Conservation (phyloP, 2,888 invertebrate species). For the Cancer borealis region DNA sequence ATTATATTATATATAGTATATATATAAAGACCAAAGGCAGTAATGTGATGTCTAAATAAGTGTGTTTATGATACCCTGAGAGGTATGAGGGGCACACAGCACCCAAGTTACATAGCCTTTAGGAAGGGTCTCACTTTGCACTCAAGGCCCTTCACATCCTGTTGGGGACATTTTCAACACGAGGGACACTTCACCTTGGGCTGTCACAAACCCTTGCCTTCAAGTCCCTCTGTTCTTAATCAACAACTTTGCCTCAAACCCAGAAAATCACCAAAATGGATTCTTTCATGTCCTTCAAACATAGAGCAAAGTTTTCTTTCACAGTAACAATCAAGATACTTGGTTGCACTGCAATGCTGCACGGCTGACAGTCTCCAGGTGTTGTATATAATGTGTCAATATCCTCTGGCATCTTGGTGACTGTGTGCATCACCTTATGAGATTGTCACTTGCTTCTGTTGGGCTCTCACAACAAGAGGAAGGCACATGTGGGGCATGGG, state of each 20-base stretch:
- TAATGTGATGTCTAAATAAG: slow-evolving; percentile 70
- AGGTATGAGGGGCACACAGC: slow-evolving; percentile 69
- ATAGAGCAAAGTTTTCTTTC: not conserved
- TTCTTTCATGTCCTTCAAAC: not conserved
- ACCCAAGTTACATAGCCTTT: slow-evolving; percentile 58
- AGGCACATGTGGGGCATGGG: slow-evolving; percentile 69
- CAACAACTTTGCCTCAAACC: not conserved
- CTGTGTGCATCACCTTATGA: slow-evolving; percentile 62
- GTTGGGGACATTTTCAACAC: not conserved
- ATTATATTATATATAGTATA: slow-evolving; percentile 37
- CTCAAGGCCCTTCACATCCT: not conserved
- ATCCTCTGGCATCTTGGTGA: slow-evolving; percentile 44
- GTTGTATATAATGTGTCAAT: not conserved
- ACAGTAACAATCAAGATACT: not conserved
- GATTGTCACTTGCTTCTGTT: slow-evolving; percentile 73
- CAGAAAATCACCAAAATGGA: not conserved
- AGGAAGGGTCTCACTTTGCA: not conserved
- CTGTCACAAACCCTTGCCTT: not conserved
- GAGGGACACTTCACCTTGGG: not conserved
- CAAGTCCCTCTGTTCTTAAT: not conserved
- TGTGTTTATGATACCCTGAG: slow-evolving; percentile 75
- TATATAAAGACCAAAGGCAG: slow-evolving; percentile 68
- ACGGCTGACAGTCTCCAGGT: not conserved
- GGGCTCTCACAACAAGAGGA: slow-evolving; percentile 69
- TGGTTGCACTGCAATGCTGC: not conserved